Base-by-base conservation (phyloP, 2,888 invertebrate species). In the Serrognathus titanus region DNA sequence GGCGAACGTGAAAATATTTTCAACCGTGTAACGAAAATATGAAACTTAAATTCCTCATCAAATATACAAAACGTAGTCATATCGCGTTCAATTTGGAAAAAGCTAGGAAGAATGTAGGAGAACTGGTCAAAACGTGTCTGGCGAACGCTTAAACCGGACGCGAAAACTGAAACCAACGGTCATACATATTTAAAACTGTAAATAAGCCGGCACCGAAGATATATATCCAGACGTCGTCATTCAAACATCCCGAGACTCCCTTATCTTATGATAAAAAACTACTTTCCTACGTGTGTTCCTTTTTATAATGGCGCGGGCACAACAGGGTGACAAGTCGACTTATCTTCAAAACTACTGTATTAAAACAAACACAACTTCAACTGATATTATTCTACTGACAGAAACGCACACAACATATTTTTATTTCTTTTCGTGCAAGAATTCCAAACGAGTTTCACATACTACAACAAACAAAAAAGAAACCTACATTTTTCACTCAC, bases 171-270 rank as follows among this genome's bases (percentile, higher is more conserved):
- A 51, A 59, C 53, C 45, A 48, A 43, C 38, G 46, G 48, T 49
- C 60, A 58, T 61, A 53, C 56, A 61, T 61, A 58, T 61, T 61
- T 61, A 54, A 61, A 43, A 58, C 48, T 38, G 56, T 55, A 60
- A 60, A 60, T 60, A 60, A 52, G 52, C 47, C 39, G 49, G 12
- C 31, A 31, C 46, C 46, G 46, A 11, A 52, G 13, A 46, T 46
- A 11, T 16, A 37, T 16, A 37, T 37, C 43, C 43, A 13, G 13
- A 43, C 20, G 9, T 20, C 43, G 43, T 16, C 43, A 20, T 43
- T 16, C 13, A 16, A 16, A 11, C 13, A 43, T 31, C 24, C 24
- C 16, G 12, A 43, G 20, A 43, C 20, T 43, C 43, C 12, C 43
- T 16, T 43, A 13, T 20, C 43, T 43, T 9, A 43, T 16, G 12